Base-by-base conservation (phyloP, 2,113 vertebrate species). In the Vicugna pacos region DNA sequence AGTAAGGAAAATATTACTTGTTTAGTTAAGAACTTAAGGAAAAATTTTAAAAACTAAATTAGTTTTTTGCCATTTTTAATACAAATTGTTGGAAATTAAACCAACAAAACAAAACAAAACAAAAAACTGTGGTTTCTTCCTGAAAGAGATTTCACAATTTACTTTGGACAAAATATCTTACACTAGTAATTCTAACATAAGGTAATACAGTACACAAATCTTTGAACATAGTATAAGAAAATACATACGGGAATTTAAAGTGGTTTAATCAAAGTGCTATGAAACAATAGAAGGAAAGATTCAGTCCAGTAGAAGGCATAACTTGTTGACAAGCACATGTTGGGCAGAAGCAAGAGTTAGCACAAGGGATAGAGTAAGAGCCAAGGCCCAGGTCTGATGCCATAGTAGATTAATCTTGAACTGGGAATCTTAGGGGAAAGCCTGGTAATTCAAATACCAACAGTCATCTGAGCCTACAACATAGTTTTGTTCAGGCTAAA, bases 311-410 rank as follows among this genome's bases (percentile, higher is more conserved):
- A 52, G 32, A 72, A 28, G 9, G 2, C 84, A 60, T 64, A 60
- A 81, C 8, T 80, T 85, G 10, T 65, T 80, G 52, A 86, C 28
- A 85, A 48, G 10, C 32, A 58, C 12, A 50, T 4, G 5, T 28
- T n/a, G 0, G 32, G 32, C 11, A 10, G 24, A 48, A 86, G 15
- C 26, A 86, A 52, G 8, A 52, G n/a, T 50, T 24, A 69, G 13
- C 54, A 5, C 50, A 60, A 42, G 2, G 3, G 3, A 52, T 67
- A 30, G 15, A 79, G 26, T 6, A 73, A 67, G 17, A 48, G 6
- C 19, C 4, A 15, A 69, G 3, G 1, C 28, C 10, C 28, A 80
- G 5, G 24, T 62, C 2, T 35, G 22, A 16, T 10, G 4, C 0
- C 14, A 12, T 7, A 22, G 8, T 19, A 58, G 15, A 50, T 2